A percentile compares a stretch with the other conserved stretches of the same genome.
These are phyloP conservation scores for Epinephelus malabaricus DNA, from an alignment of 2,797 vertebrate genomes.

Conservation along the genomic window DNA sequence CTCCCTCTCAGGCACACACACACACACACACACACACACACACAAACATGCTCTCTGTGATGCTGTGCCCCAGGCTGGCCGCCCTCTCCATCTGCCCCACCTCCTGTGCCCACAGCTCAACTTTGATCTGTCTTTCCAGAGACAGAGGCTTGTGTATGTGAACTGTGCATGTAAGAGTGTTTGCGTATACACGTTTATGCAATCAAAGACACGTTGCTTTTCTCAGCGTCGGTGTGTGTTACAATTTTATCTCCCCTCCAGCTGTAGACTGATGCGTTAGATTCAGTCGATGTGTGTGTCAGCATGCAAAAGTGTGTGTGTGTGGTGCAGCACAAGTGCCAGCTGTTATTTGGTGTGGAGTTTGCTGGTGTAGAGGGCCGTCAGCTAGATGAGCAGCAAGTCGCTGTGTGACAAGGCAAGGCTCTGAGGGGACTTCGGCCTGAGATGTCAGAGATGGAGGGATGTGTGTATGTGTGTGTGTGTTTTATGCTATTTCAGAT, in stretches of 20 bases:
- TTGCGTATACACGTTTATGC: constrained; percentile 76
- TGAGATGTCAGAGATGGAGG: constrained; percentile 68
- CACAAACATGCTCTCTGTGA: constrained; percentile 75
- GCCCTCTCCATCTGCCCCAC: constrained; percentile 83
- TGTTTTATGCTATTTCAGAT: constrained; percentile 62
- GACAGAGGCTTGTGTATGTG: constrained; percentile 64
- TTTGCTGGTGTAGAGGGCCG: constrained; percentile 65
- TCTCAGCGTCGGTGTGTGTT: constrained; percentile 63
- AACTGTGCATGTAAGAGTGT: constrained; percentile 66
- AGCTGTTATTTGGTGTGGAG: constrained; percentile 71
- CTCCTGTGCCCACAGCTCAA: constrained; percentile 83
- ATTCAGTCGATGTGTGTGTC: constrained; percentile 44
- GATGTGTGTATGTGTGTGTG: constrained; percentile 38
- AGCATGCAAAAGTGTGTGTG: constrained; percentile 37
- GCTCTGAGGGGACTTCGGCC: constrained; percentile 75
- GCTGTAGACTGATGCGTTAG: constrained; percentile 74
- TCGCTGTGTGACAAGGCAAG: constrained; percentile 76
- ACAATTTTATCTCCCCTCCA: constrained; percentile 76
- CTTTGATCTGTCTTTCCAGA: constrained; percentile 83
- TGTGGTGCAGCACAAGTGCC: constrained; percentile 62
- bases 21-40: constrained; percentile 34
- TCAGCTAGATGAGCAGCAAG: constrained; percentile 79
- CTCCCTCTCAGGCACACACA: constrained; percentile 54
- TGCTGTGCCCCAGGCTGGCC: constrained; percentile 81
- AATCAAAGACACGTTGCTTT: constrained; percentile 80